phyloP scores from a whole-genome alignment of 2,113 vertebrate genomes.

The Arothron firmamentum region DNA sequence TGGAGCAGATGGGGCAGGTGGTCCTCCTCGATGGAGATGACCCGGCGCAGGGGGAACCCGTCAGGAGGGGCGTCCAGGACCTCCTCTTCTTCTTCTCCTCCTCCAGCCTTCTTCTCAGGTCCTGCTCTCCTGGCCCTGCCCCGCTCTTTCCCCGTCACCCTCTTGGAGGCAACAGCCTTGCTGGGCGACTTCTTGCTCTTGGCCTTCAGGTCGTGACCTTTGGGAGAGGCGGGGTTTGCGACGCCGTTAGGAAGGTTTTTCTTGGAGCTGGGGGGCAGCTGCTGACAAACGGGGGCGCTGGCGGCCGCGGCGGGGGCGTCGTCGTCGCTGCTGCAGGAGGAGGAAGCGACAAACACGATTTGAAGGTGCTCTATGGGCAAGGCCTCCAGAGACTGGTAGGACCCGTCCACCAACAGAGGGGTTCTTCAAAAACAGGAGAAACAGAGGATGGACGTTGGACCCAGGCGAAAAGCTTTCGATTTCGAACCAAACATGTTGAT shows the following conservation, averaged over 20 bases:
- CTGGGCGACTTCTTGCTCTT: conserved; percentile 25
- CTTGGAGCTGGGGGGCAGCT: conserved; percentile 48
- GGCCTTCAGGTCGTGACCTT: conserved; percentile 23
- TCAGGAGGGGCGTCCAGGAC: conserved; percentile 49
- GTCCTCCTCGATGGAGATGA: conserved; percentile 95
- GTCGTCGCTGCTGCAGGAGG: conserved; percentile 66
- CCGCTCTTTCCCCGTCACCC: conserved; percentile 11
- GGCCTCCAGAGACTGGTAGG: conserved; percentile 70
- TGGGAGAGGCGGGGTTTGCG: neutral
- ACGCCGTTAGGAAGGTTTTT: conserved; percentile 67
- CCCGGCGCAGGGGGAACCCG: conserved; percentile 76
- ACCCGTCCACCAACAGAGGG: conserved; percentile 61
- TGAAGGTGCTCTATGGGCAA: conserved; percentile 71
- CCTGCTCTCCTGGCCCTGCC: conserved; percentile 37
- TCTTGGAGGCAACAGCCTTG: conserved; percentile 19
- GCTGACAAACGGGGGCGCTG: conserved; percentile 31
- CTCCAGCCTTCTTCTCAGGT: conserved; percentile 24
- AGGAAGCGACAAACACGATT: conserved; percentile 72
- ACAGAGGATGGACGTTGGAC: conserved; percentile 58
- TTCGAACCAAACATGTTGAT: neutral
- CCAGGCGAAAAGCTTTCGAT: conserved; percentile 9
- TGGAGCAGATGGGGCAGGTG: conserved; percentile 85
- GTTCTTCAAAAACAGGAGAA: conserved; percentile 63
- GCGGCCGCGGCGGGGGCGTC: conserved; percentile 24
- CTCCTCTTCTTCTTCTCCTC: conserved; percentile 40